Percentiles rank a stretch among this genome's conserved stretches.
Conservation (phyloP, 2,888 invertebrate genomes). For the Mystacides longicornis region DNA sequence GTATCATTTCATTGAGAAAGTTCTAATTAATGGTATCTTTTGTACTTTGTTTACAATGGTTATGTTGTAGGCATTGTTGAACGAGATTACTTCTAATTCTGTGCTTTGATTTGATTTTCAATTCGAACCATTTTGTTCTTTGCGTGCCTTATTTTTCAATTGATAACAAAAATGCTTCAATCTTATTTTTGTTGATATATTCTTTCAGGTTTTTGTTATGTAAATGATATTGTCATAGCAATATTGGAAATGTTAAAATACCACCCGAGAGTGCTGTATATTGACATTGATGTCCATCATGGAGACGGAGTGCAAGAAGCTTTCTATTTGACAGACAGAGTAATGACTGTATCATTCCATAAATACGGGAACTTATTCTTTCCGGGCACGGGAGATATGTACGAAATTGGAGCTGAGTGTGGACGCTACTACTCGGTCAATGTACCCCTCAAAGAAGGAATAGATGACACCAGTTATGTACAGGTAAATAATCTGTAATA, state of each 20-base stretch:
- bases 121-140: no score
- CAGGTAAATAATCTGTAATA: slow-evolving; percentile 48
- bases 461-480: slow-evolving; percentile 87
- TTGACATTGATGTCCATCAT: slow-evolving; percentile 99
- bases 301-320: slow-evolving; percentile 97
- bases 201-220: slow-evolving; percentile 85
- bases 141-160: background rate
- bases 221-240: slow-evolving; percentile 97
- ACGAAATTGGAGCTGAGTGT: slow-evolving; percentile 93
- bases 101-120: no score
- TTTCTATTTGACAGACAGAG: slow-evolving; percentile 92
- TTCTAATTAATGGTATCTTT: no score
- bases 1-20: no score
- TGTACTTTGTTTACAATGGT: no score
- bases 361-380: slow-evolving; percentile 98
- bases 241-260: slow-evolving; percentile 92
- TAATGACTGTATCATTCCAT: slow-evolving; percentile 99
- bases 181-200: no score
- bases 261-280: slow-evolving; percentile 90
- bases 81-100: no score
- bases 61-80: no score
- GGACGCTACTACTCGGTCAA: slow-evolving; percentile 97
- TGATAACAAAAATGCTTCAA: background rate
- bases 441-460: slow-evolving; percentile 95
- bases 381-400: slow-evolving; percentile 98